Conservation (phyloP, 2,888 invertebrate genomes). For the Latrodectus elegans region DNA sequence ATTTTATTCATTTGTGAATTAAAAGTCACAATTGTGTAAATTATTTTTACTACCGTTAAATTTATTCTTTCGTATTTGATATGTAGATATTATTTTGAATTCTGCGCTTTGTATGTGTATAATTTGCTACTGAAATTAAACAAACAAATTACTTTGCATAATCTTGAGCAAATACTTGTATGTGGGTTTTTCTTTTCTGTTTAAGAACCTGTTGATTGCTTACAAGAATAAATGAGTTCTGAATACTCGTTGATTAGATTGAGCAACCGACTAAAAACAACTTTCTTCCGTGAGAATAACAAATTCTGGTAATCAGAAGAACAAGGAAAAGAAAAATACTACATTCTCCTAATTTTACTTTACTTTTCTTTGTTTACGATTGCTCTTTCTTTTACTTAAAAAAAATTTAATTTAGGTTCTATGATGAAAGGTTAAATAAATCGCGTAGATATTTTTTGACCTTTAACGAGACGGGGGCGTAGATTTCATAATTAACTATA, state of each 20-base stretch:
- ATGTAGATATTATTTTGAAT: too few relatives aligned
- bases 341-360: neutral
- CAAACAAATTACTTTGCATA: too few relatives aligned
- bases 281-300: slow-evolving; percentile 16
- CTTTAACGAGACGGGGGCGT: too few relatives aligned
- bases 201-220: slow-evolving; percentile 47
- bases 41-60: too few relatives aligned
- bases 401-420: neutral
- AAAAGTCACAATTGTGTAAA: too few relatives aligned
- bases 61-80: too few relatives aligned
- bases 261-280: slow-evolving; percentile 39
- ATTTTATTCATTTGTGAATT: too few relatives aligned
- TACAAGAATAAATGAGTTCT: slow-evolving; percentile 26
- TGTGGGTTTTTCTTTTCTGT: neutral
- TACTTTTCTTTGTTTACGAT: neutral
- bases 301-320: slow-evolving; percentile 4
- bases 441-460: too few relatives aligned
- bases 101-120: too few relatives aligned
- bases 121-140: too few relatives aligned
- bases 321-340: slow-evolving; percentile 14
- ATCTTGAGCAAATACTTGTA: too few relatives aligned
- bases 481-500: too few relatives aligned
- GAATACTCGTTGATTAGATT: slow-evolving; percentile 25
- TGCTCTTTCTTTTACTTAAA: neutral
- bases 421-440: neutral